phyloP scores from a whole-genome alignment of 1,140 invertebrate genomes.

The Leptinotarsa lineolata region DNA sequence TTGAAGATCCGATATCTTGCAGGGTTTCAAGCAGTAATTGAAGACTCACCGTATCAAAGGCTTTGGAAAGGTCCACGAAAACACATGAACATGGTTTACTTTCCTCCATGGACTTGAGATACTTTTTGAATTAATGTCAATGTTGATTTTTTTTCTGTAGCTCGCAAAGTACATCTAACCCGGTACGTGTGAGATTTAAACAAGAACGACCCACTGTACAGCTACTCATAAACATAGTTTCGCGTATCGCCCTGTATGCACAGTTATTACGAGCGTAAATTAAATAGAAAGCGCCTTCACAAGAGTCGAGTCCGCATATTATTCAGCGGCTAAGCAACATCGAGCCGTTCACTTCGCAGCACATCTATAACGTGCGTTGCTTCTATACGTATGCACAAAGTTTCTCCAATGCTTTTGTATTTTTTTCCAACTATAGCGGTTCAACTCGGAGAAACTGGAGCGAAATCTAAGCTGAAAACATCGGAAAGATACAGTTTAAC shows the following conservation, averaged over 20 bases:
- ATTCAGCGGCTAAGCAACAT: not conserved
- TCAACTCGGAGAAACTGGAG: slow-evolving; percentile 14
- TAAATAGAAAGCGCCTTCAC: slow-evolving; percentile 32
- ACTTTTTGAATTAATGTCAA: no score
- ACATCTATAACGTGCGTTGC: slow-evolving; percentile 20
- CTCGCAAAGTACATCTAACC: no score
- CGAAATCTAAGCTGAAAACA: slow-evolving; percentile 18
- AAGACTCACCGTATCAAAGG: no score
- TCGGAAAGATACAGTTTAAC: not conserved
- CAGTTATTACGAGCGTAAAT: slow-evolving; percentile 23
- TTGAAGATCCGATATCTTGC: no score
- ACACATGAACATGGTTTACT: no score
- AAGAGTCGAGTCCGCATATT: slow-evolving; percentile 10
- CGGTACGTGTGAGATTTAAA: no score
- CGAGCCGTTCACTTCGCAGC: slow-evolving; percentile 23
- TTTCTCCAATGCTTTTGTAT: slow-evolving; percentile 18
- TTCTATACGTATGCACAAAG: slow-evolving; percentile 5
- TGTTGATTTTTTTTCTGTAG: no score
- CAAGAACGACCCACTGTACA: no score
- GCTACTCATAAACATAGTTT: not conserved
- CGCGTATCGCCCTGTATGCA: slow-evolving; percentile 10
- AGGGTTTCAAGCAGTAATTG: no score
- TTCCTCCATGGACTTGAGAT: no score
- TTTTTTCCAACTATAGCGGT: slow-evolving; percentile 17
- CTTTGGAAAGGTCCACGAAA: no score